Evolutionary conservation across 2,888 invertebrate genomes (phyloP).

Genomic region (Sepiola atlantica): DNA sequence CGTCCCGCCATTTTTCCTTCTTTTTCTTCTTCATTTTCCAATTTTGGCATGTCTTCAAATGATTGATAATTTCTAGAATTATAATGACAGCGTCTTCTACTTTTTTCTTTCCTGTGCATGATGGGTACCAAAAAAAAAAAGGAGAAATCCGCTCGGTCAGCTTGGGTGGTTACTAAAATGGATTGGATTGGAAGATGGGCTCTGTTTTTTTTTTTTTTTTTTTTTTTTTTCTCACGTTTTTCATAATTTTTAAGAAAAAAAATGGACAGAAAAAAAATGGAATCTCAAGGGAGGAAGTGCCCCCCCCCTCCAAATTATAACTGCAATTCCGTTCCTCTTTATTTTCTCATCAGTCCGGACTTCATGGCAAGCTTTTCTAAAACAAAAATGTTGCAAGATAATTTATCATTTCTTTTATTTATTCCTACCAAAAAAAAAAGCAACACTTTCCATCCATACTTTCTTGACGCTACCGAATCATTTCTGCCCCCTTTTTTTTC

Average conservation of each 20-base stretch:
- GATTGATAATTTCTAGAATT: constrained; percentile 10
- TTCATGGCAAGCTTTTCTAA: not conserved
- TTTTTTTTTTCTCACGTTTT: not conserved
- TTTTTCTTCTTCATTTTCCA: not conserved
- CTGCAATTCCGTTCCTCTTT: not conserved
- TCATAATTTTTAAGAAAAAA: not conserved
- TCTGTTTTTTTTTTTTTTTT: no score
- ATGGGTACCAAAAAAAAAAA: not conserved
- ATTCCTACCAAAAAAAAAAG: not conserved
- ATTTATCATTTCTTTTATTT: not conserved
- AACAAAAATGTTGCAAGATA: not conserved
- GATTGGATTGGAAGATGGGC: not conserved
- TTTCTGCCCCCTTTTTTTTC: not conserved
- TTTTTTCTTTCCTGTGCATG: not conserved
- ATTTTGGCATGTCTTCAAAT: not conserved
- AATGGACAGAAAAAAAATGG: not conserved
- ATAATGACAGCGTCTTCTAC: constrained; percentile 18
- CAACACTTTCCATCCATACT: not conserved
- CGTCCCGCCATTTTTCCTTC: no score
- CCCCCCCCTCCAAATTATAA: not conserved
- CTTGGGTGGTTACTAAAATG: not conserved
- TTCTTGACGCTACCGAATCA: not conserved
- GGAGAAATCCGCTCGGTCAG: not conserved
- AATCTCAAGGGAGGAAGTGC: not conserved
- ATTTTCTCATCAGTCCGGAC: not conserved